Conservation (phyloP, 2,888 invertebrate genomes). For the Spialia ferax region DNA sequence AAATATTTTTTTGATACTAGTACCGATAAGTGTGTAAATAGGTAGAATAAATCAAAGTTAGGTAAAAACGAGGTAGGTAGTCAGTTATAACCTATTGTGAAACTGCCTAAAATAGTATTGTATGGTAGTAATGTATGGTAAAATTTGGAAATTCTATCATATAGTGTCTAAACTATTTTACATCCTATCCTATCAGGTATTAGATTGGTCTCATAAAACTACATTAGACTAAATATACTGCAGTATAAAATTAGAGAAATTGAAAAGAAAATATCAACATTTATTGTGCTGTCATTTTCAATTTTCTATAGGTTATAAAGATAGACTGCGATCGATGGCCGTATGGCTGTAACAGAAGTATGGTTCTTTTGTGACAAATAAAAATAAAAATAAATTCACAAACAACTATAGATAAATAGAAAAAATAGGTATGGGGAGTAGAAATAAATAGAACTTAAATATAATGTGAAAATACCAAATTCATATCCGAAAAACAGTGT, state of each 20-base stretch:
- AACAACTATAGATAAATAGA: background rate
- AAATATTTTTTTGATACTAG: conserved; percentile 48
- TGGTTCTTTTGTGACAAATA: background rate
- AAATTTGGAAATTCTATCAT: background rate
- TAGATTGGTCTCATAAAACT: background rate
- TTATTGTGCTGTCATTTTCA: background rate
- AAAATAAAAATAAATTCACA: background rate
- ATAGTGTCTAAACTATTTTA: background rate
- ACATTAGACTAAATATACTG: background rate
- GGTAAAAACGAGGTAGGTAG: background rate
- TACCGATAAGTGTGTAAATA: conserved; percentile 29
- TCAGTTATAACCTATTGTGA: background rate
- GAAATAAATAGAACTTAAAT: background rate
- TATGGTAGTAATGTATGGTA: conserved; percentile 13
- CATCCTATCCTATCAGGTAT: too few species aligned
- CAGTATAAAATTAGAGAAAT: background rate
- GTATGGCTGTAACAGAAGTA: too few species aligned
- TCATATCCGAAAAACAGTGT: conserved; percentile 32
- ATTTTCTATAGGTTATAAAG: too few species aligned
- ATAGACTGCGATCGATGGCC: too few species aligned
- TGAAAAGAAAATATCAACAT: background rate
- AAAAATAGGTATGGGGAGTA: background rate
- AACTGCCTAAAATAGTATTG: conserved; percentile 26
- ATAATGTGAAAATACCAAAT: background rate
- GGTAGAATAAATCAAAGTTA: conserved; percentile 10